Evolutionary conservation across 1,140 invertebrate species (phyloP).

Genomic region (Macrocentrus cingulum): DNA sequence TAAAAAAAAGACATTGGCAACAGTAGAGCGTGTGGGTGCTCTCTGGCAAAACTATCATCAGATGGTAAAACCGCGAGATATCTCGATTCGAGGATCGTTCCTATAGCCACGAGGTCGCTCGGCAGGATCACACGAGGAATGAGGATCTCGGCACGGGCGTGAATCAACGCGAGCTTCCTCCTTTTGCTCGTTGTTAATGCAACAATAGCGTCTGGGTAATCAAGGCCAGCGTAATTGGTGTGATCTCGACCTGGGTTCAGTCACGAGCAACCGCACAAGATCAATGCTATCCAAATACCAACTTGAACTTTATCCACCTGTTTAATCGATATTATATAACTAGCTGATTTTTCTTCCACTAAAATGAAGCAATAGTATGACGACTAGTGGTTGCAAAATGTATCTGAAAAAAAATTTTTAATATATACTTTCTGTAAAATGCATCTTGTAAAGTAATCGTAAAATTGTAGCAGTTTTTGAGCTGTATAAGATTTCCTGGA

Average conservation of each 20-base stretch:
- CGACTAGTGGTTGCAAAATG: no score
- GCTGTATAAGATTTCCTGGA: no score
- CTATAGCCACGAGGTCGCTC: neutral
- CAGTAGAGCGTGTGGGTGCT: conserved; percentile 6
- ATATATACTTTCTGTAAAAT: no score
- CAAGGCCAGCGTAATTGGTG: conserved; percentile 30
- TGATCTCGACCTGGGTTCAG: conserved; percentile 22
- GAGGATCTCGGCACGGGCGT: conserved; percentile 2
- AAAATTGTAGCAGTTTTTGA: no score
- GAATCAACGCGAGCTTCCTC: neutral
- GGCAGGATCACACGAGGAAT: neutral
- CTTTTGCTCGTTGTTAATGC: neutral
- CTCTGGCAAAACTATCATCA: neutral
- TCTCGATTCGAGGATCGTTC: conserved; percentile 15
- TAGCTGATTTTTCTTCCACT: no score
- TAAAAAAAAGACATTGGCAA: conserved; percentile 3
- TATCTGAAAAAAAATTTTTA: no score
- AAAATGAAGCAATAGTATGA: no score
- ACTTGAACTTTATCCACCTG: no score
- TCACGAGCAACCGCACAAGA: conserved; percentile 24
- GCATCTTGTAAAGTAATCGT: no score
- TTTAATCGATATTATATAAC: no score
- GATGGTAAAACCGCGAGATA: conserved; percentile 13
- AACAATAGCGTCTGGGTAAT: conserved; percentile 23
- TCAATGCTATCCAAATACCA: conserved; percentile 4